Conservation (phyloP, 2,113 vertebrate species). For the Cercopithecus mona region DNA sequence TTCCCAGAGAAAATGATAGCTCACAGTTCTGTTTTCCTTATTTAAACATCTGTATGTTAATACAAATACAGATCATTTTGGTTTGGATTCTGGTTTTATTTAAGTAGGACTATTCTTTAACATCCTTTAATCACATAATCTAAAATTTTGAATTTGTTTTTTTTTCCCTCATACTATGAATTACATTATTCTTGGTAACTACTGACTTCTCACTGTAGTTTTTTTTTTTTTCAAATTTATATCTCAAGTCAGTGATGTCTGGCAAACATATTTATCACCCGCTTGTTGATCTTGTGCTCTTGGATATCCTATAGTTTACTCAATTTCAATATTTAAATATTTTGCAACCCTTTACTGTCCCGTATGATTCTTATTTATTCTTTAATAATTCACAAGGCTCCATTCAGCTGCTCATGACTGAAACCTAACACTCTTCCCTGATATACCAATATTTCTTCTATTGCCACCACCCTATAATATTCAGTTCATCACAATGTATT, state of each 20-base stretch:
- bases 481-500: neutral
- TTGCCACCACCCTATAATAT: neutral
- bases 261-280: neutral
- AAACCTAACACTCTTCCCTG: fast-evolving
- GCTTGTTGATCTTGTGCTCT: neutral
- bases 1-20: neutral
- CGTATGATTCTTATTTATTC: fast-evolving
- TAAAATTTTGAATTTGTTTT: too few relatives aligned
- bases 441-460: neutral
- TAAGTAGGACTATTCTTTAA: neutral
- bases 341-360: neutral
- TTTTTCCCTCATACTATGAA: neutral
- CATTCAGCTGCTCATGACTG: neutral
- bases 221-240: neutral
- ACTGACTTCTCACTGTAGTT: neutral
- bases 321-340: neutral
- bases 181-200: neutral
- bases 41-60: neutral
- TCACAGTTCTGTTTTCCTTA: neutral
- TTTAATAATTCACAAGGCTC: neutral
- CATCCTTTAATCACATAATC: neutral
- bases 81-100: neutral
- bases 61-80: neutral
- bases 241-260: neutral
- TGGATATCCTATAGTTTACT: neutral